Evolutionary conservation across 2,113 vertebrate species (phyloP).

Genomic region (Brachirus orientalis): DNA sequence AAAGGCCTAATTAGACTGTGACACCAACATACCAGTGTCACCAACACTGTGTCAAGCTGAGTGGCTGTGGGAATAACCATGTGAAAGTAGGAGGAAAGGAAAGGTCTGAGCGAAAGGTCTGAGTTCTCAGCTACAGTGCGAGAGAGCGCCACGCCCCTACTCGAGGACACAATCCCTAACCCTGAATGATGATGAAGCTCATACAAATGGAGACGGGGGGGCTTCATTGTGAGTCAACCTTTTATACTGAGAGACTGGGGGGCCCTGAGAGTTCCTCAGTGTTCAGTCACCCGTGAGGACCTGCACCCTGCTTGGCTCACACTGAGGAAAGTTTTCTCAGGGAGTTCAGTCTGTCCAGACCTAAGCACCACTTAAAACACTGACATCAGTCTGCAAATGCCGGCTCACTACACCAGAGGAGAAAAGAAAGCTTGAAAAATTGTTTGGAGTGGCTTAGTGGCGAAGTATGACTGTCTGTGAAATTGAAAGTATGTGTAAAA

Average conservation of each 20-base stretch:
- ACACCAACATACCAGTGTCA: background rate
- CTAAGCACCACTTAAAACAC: constrained; percentile 29
- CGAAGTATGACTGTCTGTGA: constrained; percentile 24
- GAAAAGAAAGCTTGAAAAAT: constrained; percentile 7
- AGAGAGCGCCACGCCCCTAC: constrained; percentile 64
- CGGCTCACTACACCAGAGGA: background rate
- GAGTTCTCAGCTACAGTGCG: constrained; percentile 31
- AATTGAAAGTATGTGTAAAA: constrained; percentile 4
- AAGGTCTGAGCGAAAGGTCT: constrained; percentile 20
- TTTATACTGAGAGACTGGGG: constrained; percentile 61
- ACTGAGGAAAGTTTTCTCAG: constrained; percentile 70
- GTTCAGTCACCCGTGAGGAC: constrained; percentile 77
- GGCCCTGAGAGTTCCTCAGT: constrained; percentile 68
- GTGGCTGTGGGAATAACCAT: constrained; percentile 58
- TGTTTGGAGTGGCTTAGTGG: constrained; percentile 3
- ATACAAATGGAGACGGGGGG: constrained; percentile 63
- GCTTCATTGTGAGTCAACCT: constrained; percentile 73
- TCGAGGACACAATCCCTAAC: constrained; percentile 59
- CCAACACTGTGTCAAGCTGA: background rate
- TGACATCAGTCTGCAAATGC: constrained; percentile 33
- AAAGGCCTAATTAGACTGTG: background rate
- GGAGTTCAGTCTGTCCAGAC: constrained; percentile 39
- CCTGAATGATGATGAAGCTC: constrained; percentile 73
- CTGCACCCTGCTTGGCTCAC: constrained; percentile 57
- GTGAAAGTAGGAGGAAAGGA: constrained; percentile 11